Percentiles rank a stretch among this genome's conserved stretches.
Evolutionary conservation across 1,140 invertebrate genomes (phyloP).

Genomic region (Drosophila quadrilineata): DNA sequence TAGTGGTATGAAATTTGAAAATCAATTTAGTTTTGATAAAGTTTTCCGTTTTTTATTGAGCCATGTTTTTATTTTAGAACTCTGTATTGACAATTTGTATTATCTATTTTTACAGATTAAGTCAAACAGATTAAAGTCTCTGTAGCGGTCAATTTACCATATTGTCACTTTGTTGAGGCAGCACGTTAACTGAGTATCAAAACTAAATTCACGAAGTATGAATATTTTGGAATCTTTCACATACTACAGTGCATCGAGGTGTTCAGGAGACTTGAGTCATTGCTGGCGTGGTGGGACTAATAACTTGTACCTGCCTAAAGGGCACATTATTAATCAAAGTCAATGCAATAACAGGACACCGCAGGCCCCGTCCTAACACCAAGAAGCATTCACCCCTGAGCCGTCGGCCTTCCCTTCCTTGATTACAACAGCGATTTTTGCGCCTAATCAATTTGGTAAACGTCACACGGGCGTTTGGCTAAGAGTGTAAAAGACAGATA

Average conservation of each 20-base stretch:
- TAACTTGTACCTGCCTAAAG: conserved; percentile 67
- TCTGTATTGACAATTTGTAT: no score
- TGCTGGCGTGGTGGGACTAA: conserved; percentile 38
- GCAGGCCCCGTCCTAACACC: conserved; percentile 11
- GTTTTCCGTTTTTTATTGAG: neutral
- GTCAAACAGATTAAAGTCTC: no score
- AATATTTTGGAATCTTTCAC: neutral
- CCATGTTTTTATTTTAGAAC: no score
- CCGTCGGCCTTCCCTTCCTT: conserved; percentile 2
- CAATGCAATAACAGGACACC: conserved; percentile 40
- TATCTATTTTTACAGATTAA: no score
- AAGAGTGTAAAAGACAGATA: no score
- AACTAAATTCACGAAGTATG: neutral
- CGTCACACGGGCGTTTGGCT: conserved; percentile 65
- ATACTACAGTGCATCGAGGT: neutral
- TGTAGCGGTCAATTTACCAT: conserved; percentile 1
- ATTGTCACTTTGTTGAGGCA: conserved; percentile 39
- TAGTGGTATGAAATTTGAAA: no score
- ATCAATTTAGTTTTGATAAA: no score
- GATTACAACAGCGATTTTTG: conserved; percentile 66
- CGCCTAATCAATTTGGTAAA: conserved; percentile 78
- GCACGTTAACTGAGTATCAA: conserved; percentile 20
- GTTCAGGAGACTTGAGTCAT: no score
- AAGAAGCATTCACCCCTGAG: neutral
- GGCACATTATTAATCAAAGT: conserved; percentile 79